Evolutionary conservation across 2,797 vertebrate species (phyloP), one percentile per base, ranked within the genome.

Genomic region (Hoplostethus mediterraneus): DNA sequence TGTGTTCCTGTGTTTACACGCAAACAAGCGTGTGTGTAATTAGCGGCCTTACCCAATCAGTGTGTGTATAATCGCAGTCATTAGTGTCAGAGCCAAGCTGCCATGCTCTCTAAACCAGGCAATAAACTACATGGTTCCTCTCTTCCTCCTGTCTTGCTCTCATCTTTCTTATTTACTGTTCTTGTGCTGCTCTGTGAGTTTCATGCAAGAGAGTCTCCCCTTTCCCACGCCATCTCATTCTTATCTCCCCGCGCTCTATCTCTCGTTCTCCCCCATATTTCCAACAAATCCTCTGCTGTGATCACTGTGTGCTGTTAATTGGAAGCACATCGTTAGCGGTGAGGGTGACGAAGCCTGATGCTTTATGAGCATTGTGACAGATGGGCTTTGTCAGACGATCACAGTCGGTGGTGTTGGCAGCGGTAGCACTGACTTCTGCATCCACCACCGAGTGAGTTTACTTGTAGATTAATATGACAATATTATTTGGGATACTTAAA

Each of bases 11-110:
- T 92, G 87, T 90, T 90, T 90, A 90, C 89, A 90, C 80, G 71
- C 88, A 84, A 89, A 91, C 88, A 80, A 52, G 85, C 75, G 82
- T 72, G 87, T 84, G 90, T 91, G 89, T 89, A 93, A 94, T 93
- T 92, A 93, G 90, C 79, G 75, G 87, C 88, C 86, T 94, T 92
- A 92, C 92, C 90, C 87, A 94, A 94, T 93, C 92, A 93, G 89
- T 71, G 86, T 88, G 85, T 91, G 82, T 86, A 84, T 94, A 93
- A 94, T 94, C 93, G 90, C 87, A 91, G 88, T 89, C 88, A 91
- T 92, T 92, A 92, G 87, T 80, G 90, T 91, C 87, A 83, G 71
- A 90, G 87, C 86, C 86, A 83, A 90, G 90, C 89, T 81, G 85
- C 87, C 89, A 74, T 86, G 87, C 86, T 88, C 90, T 89, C 86